Percentiles rank a stretch among this genome's conserved stretches.
These are phyloP conservation scores for Rugalucina vietnamica DNA, from an alignment of 2,888 invertebrate genomes.

Conservation along the genomic window DNA sequence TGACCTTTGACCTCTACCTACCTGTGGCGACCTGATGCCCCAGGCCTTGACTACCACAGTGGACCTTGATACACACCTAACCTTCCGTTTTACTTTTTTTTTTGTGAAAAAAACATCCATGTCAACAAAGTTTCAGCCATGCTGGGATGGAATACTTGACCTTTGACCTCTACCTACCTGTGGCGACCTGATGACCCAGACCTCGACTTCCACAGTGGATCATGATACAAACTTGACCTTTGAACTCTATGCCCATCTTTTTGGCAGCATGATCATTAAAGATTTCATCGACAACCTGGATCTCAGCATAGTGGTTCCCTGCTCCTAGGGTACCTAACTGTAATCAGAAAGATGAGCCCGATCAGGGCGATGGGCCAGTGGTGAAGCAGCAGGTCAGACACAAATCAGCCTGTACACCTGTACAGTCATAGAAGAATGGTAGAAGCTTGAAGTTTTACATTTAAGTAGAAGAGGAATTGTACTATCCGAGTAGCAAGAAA, in stretches of 20 bases:
- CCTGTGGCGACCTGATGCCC: constrained; percentile 94
- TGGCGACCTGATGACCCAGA: constrained; percentile 96
- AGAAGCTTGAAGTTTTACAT: too few relatives aligned
- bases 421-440: too few relatives aligned
- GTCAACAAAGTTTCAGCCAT: too few relatives aligned
- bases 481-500: too few relatives aligned
- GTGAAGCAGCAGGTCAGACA: too few relatives aligned
- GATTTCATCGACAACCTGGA: constrained; percentile 99
- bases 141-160: too few relatives aligned
- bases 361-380: too few relatives aligned
- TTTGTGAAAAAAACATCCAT: too few relatives aligned
- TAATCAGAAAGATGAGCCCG: too few relatives aligned
- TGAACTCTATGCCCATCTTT: constrained; percentile 98
- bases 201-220: constrained; percentile 99
- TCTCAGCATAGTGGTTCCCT: constrained; percentile 99
- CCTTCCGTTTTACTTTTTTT: too few relatives aligned
- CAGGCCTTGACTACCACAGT: constrained; percentile 99
- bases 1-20: constrained; percentile 89
- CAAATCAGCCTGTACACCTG: too few relatives aligned
- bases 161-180: constrained; percentile 74
- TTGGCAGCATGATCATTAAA: constrained; percentile 98
- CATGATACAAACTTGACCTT: constrained; percentile 97
- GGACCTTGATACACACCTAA: constrained; percentile 98
- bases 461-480: too few relatives aligned
- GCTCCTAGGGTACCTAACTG: constrained; percentile 96